Percentiles rank a stretch among this genome's conserved stretches.
These are phyloP conservation scores for Apodemus agrarius DNA, from an alignment of 2,797 vertebrate species.

Conservation along the genomic window DNA sequence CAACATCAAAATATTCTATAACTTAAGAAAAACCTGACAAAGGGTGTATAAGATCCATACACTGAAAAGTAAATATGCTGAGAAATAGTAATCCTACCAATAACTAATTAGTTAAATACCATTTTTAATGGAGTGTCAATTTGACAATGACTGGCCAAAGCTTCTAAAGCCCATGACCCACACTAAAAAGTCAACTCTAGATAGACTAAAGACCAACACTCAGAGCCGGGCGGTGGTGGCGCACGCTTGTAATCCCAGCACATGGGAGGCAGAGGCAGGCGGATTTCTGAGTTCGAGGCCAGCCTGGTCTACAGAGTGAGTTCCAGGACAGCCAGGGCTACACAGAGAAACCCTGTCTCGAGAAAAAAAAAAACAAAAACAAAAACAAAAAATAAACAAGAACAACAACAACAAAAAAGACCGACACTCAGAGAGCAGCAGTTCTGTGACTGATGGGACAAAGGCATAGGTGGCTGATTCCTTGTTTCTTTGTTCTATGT, in stretches of 20 bases:
- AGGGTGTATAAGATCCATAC: background rate
- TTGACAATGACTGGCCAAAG: background rate
- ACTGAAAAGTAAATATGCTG: background rate
- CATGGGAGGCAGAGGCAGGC: too few species aligned
- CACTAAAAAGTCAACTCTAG: background rate
- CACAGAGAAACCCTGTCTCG: too few species aligned
- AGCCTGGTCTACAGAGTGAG: too few species aligned
- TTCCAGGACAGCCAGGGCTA: too few species aligned
- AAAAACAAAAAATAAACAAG: too few species aligned
- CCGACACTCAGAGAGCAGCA: background rate
- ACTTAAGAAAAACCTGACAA: background rate
- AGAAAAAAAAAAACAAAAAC: too few species aligned
- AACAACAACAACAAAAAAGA: too few species aligned
- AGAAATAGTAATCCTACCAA: constrained; percentile 2
- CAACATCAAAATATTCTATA: background rate
- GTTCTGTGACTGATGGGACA: background rate
- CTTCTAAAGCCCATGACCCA: background rate
- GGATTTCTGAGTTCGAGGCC: too few species aligned
- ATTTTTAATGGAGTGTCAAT: background rate
- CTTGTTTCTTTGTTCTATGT: background rate
- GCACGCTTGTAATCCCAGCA: too few species aligned
- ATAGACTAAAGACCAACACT: background rate
- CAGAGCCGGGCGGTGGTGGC: too few species aligned
- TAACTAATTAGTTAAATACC: background rate
- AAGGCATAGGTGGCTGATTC: background rate